A percentile compares a stretch with the other conserved stretches of the same genome.
phyloP scores from a whole-genome alignment of 2,113 vertebrate species.

The Bambusicola thoracicus region DNA sequence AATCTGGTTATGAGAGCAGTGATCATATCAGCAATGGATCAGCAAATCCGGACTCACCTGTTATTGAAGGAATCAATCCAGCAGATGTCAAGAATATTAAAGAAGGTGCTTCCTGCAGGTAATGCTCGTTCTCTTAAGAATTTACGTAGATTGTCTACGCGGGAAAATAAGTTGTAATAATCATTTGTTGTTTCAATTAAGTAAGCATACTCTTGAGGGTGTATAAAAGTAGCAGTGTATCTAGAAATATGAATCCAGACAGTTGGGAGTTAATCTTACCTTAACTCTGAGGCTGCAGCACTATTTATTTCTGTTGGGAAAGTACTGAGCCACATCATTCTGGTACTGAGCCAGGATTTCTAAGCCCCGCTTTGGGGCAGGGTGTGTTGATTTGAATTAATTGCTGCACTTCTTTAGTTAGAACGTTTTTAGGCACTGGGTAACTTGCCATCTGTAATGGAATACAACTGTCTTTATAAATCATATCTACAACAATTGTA shows the following conservation, averaged over 20 bases:
- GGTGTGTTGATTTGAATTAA: neutral
- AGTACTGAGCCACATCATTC: neutral
- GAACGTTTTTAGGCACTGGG: neutral
- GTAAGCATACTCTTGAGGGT: neutral
- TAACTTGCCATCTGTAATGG: neutral
- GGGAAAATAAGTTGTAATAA: neutral
- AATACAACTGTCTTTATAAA: neutral
- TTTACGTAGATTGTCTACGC: neutral
- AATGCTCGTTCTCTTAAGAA: conserved; percentile 5
- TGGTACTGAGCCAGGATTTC: neutral
- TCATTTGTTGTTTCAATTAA: neutral
- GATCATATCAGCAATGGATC: conserved; percentile 91
- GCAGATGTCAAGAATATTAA: conserved; percentile 76
- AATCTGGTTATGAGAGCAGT: conserved; percentile 95
- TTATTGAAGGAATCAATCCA: conserved; percentile 76
- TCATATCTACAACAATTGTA: neutral
- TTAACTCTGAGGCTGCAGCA: neutral
- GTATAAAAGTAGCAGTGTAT: neutral
- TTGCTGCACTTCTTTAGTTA: neutral
- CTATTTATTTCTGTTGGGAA: neutral
- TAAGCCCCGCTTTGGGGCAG: neutral
- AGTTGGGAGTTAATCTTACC: neutral
- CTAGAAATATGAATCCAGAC: neutral
- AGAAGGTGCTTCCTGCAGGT: conserved; percentile 83
- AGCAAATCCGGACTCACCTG: conserved; percentile 85